Evolutionary conservation across 2,888 invertebrate genomes (phyloP).

Genomic region (Calephelis perditalis): DNA sequence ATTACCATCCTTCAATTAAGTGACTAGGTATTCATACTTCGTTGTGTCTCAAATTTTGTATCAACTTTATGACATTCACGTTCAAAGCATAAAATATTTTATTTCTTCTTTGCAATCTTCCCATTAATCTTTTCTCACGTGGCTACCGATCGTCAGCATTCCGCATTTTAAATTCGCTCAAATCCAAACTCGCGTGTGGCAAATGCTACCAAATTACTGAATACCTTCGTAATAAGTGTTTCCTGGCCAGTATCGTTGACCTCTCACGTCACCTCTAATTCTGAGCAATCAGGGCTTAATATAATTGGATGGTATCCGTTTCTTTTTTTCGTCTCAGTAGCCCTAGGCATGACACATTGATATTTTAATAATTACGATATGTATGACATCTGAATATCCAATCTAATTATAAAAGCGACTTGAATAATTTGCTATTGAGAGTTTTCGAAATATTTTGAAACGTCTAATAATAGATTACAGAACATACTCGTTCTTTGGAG

Average conservation of each 20-base stretch:
- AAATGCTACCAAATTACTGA: conserved; percentile 55
- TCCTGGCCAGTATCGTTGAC: conserved; percentile 14
- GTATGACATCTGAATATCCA: background rate
- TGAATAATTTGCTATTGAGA: no score
- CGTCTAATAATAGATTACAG: no score
- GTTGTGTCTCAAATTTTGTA: no score
- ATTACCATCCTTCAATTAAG: no score
- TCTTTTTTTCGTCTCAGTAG: background rate
- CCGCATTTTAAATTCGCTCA: conserved; percentile 42
- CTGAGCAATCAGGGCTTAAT: conserved; percentile 7
- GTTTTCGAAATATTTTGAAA: no score
- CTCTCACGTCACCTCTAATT: conserved; percentile 4
- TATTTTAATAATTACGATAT: background rate
- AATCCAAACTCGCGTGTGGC: conserved; percentile 41
- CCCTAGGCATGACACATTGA: background rate
- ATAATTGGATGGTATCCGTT: conserved; percentile 3
- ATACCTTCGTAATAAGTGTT: conserved; percentile 43
- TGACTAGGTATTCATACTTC: no score
- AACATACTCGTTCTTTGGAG: no score
- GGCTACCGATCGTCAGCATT: conserved; percentile 45
- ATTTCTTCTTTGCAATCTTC: no score
- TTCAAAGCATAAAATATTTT: no score
- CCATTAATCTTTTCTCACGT: conserved; percentile 27
- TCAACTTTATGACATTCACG: no score
- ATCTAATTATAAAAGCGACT: no score